phyloP scores from a whole-genome alignment of 2,888 invertebrate genomes.

The Hybos culiciformis region DNA sequence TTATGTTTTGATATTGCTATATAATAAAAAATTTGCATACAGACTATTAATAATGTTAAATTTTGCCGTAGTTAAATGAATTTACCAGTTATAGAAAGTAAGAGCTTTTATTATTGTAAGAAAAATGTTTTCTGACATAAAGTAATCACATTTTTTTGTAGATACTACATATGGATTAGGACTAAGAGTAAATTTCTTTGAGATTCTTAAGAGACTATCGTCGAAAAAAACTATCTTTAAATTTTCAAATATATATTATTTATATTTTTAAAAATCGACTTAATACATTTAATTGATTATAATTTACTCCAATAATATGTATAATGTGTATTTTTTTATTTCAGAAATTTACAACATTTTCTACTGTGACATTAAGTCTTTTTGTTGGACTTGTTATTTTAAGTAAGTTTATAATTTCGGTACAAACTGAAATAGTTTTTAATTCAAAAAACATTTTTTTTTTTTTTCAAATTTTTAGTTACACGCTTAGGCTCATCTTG shows the following conservation, averaged over 20 bases:
- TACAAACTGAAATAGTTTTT: conserved; percentile 5
- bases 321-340: conserved; percentile 13
- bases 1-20: too few relatives aligned
- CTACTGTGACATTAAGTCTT: conserved; percentile 79
- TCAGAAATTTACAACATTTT: conserved; percentile 85
- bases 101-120: too few relatives aligned
- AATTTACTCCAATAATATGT: not conserved
- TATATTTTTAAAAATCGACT: conserved; percentile 6
- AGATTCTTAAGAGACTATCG: too few relatives aligned
- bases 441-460: conserved; percentile 1
- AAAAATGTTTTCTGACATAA: too few relatives aligned
- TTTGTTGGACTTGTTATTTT: conserved; percentile 87
- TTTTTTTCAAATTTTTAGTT: conserved; percentile 41
- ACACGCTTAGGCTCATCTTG: conserved; percentile 83
- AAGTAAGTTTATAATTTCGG: conserved; percentile 47
- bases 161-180: too few relatives aligned
- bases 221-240: too few relatives aligned
- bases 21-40: too few relatives aligned
- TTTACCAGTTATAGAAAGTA: too few relatives aligned
- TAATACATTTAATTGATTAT: not conserved
- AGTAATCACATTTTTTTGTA: too few relatives aligned
- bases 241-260: conserved; percentile 1
- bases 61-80: too few relatives aligned
- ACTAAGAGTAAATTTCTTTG: too few relatives aligned
- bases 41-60: too few relatives aligned